These are phyloP conservation scores for Neotragus moschatus DNA, from an alignment of 2,113 vertebrate species.

Conservation along the genomic window DNA sequence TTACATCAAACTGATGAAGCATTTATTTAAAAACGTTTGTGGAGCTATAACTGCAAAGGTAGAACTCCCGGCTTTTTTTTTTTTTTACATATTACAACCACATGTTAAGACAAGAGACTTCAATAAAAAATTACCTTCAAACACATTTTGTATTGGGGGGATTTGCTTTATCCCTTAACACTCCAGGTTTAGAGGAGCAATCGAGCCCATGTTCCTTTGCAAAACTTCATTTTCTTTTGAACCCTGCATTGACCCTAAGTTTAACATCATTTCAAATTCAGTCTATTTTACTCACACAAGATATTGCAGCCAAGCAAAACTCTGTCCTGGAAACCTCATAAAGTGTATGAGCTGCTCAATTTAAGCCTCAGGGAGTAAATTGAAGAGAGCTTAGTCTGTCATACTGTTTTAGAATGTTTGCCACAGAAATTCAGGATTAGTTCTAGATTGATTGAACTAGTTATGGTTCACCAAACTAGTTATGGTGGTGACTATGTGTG, in stretches of 20 bases:
- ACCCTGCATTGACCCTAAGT: conserved; percentile 52
- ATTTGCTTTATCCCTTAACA: conserved; percentile 45
- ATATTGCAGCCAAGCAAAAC: conserved; percentile 59
- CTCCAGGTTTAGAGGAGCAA: conserved; percentile 6
- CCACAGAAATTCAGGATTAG: conserved; percentile 20
- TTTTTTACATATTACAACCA: conserved; percentile 33
- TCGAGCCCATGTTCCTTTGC: background rate
- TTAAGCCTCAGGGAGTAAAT: conserved; percentile 46
- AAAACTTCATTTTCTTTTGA: conserved; percentile 64
- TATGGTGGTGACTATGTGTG: background rate
- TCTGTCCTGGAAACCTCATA: conserved; percentile 50
- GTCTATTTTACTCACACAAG: conserved; percentile 57
- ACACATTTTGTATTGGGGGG: background rate
- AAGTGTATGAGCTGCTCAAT: conserved; percentile 37
- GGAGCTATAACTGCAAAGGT: background rate
- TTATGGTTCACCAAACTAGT: conserved; percentile 11
- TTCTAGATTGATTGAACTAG: conserved; percentile 31
- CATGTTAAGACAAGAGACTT: conserved; percentile 52
- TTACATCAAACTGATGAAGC: conserved; percentile 49
- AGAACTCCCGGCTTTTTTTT: background rate
- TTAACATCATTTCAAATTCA: conserved; percentile 63
- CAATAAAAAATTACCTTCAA: conserved; percentile 56
- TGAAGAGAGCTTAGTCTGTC: conserved; percentile 30
- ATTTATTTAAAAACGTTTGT: conserved; percentile 42
- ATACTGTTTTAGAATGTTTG: conserved; percentile 33